These are phyloP conservation scores for Balaenoptera acutorostrata DNA, from an alignment of 2,113 vertebrate genomes.

Conservation along the genomic window DNA sequence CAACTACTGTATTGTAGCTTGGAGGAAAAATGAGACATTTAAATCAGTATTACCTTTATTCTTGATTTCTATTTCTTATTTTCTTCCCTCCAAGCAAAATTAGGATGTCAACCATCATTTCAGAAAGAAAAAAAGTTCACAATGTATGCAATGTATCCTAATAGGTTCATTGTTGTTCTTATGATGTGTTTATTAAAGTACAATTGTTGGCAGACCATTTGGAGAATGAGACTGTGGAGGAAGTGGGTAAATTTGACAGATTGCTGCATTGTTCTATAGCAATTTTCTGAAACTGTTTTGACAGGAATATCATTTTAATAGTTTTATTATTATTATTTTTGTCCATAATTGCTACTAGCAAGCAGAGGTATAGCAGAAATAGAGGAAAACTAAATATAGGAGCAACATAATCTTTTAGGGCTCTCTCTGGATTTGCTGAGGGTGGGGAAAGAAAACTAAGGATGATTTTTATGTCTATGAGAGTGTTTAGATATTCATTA, in stretches of 20 bases:
- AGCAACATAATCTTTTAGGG: neutral
- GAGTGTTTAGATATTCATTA: neutral
- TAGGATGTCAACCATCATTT: neutral
- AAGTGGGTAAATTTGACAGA: neutral
- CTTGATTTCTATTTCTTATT: neutral
- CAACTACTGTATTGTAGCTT: neutral
- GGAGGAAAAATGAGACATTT: neutral
- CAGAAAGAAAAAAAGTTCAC: neutral
- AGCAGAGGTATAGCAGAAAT: neutral
- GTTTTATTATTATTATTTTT: neutral
- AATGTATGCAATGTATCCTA: neutral
- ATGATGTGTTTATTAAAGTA: neutral
- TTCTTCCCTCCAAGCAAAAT: neutral
- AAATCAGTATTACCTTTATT: neutral
- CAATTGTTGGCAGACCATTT: neutral
- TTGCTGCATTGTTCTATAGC: neutral
- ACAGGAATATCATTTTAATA: neutral
- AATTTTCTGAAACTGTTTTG: slow-evolving; percentile 23
- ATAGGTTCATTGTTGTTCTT: neutral
- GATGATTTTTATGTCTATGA: neutral
- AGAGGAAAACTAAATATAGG: neutral
- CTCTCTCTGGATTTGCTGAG: neutral
- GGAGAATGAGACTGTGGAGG: neutral
- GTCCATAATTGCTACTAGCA: neutral
- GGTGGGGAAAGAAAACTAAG: neutral